Evolutionary conservation across 2,888 invertebrate genomes (phyloP).

Genomic region (Allolobophora icterica): DNA sequence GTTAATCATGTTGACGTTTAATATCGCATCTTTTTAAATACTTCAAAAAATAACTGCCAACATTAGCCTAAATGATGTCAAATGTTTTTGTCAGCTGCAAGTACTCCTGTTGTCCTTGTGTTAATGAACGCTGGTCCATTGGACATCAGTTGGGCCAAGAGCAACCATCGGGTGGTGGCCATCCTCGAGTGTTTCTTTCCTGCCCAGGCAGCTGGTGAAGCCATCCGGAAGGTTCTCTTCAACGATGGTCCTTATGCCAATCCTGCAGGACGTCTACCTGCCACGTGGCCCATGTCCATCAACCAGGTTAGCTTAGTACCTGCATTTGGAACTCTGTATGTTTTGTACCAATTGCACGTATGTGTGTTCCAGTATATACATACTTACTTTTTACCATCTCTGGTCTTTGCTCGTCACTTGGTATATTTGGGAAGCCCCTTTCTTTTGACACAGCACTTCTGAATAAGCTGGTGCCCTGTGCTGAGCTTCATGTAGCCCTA

Average conservation of each 20-base stretch:
- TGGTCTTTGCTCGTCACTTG: too few species aligned
- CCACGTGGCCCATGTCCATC: slow-evolving; percentile 51
- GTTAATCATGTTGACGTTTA: too few species aligned
- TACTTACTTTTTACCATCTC: background rate
- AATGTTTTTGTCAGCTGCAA: slow-evolving; percentile 31
- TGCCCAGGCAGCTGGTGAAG: slow-evolving; percentile 58
- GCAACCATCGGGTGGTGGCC: slow-evolving; percentile 48
- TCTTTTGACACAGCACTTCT: too few species aligned
- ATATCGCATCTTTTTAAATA: too few species aligned
- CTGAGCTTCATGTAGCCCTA: too few species aligned
- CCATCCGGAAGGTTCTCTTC: slow-evolving; percentile 52
- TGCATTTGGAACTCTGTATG: background rate
- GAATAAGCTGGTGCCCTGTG: too few species aligned
- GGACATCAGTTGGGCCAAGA: slow-evolving; percentile 56
- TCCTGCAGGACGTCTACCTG: slow-evolving; percentile 57
- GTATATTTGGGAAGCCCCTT: too few species aligned
- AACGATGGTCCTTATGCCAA: slow-evolving; percentile 49
- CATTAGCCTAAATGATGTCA: too few species aligned
- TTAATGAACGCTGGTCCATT: slow-evolving; percentile 59
- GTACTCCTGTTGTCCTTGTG: slow-evolving; percentile 53
- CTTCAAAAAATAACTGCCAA: too few species aligned
- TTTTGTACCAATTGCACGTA: background rate
- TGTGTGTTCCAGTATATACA: background rate
- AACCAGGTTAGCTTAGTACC: slow-evolving; percentile 35
- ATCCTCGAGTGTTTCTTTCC: slow-evolving; percentile 59